Conservation (phyloP, 2,113 vertebrate species). For the Acinonyx jubatus region DNA sequence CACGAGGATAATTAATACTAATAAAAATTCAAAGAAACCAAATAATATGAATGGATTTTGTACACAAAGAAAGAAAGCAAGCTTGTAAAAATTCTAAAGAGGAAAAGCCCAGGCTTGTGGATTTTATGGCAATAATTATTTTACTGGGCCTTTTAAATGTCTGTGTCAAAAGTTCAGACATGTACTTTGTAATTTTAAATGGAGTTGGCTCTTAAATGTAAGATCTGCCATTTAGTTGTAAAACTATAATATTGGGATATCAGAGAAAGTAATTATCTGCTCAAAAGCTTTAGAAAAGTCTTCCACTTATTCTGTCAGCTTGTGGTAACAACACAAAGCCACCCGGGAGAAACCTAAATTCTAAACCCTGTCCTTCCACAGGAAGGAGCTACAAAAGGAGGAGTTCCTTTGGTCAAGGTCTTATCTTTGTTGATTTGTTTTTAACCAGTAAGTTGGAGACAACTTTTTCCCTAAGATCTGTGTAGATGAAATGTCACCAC, state of each 20-base stretch:
- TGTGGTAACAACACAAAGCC: not conserved
- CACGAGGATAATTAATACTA: not conserved
- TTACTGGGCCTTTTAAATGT: slow-evolving; percentile 28
- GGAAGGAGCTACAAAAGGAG: not conserved
- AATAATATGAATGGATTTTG: not conserved
- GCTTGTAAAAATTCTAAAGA: slow-evolving; percentile 10
- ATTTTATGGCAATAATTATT: slow-evolving; percentile 57
- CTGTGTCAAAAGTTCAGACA: slow-evolving; percentile 51
- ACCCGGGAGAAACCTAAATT: not conserved
- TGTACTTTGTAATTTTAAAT: slow-evolving; percentile 50
- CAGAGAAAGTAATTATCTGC: slow-evolving; percentile 57
- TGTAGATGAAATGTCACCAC: not conserved
- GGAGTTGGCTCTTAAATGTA: slow-evolving; percentile 47
- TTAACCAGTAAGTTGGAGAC: not conserved
- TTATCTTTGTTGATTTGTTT: not conserved
- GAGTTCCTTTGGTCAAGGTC: not conserved
- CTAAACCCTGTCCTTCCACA: not conserved
- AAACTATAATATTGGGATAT: slow-evolving; percentile 58
- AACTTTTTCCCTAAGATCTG: not conserved
- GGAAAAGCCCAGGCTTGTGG: not conserved
- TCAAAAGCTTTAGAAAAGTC: slow-evolving; percentile 34
- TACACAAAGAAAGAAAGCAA: not conserved
- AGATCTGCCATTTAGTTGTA: slow-evolving; percentile 51
- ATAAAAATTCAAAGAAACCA: not conserved
- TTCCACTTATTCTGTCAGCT: not conserved